Percentiles rank a stretch among this genome's conserved stretches.
Evolutionary conservation across 1,140 invertebrate species (phyloP).

Genomic region (Piezodorus guildinii): DNA sequence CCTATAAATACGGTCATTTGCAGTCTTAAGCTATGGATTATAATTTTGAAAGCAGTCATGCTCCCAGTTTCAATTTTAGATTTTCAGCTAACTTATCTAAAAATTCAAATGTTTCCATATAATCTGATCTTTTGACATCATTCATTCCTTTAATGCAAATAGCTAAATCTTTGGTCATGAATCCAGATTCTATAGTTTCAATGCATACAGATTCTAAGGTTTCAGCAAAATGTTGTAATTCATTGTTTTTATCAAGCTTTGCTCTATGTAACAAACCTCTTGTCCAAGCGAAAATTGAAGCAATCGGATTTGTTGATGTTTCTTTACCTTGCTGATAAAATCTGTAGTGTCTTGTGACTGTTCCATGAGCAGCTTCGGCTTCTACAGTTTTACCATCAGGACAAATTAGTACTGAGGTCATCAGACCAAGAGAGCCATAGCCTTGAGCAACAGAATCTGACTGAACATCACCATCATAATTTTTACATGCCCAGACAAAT

Average conservation of each 20-base stretch:
- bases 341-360: slow-evolving; percentile 89
- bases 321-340: slow-evolving; percentile 91
- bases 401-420: slow-evolving; percentile 90
- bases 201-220: slow-evolving; percentile 83
- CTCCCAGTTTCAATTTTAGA: slow-evolving; percentile 54
- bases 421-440: slow-evolving; percentile 82
- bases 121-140: slow-evolving; percentile 73
- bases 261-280: slow-evolving; percentile 82
- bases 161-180: slow-evolving; percentile 98
- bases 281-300: slow-evolving; percentile 98
- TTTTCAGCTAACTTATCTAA: slow-evolving; percentile 92
- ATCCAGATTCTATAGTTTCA: slow-evolving; percentile 84
- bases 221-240: slow-evolving; percentile 64
- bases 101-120: slow-evolving; percentile 96
- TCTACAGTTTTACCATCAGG: slow-evolving; percentile 96
- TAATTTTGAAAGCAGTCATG: slow-evolving; percentile 29
- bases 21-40: background rate
- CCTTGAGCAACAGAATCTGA: slow-evolving; percentile 95
- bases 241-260: slow-evolving; percentile 77
- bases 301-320: slow-evolving; percentile 95
- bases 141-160: slow-evolving; percentile 92
- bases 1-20: too few species aligned
- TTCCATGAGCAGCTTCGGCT: slow-evolving; percentile 95
- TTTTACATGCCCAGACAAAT: slow-evolving; percentile 99
- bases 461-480: slow-evolving; percentile 98